Evolutionary conservation across 2,113 vertebrate species (phyloP).

Genomic region (Prunella himalayana): DNA sequence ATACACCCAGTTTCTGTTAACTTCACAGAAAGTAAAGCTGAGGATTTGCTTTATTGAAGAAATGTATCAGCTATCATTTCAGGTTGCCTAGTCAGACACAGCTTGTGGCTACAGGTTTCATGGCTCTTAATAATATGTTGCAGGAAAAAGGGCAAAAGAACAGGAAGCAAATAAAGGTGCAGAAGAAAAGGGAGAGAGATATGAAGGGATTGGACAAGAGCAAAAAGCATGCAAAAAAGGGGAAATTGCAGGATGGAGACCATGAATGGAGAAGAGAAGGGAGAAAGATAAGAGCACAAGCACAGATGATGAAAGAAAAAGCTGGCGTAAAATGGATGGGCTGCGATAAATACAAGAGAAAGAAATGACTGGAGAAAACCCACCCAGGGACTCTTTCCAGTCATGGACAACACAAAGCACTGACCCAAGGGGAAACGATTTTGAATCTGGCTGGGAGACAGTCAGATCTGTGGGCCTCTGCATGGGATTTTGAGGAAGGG

Average conservation of each 20-base stretch:
- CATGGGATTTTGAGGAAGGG: conserved; percentile 13
- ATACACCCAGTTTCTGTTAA: neutral
- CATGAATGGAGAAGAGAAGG: neutral
- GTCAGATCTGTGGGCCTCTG: neutral
- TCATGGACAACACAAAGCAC: conserved; percentile 21
- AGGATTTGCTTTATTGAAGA: neutral
- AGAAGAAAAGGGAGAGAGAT: neutral
- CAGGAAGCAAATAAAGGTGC: neutral
- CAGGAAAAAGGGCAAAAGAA: neutral
- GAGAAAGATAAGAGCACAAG: neutral
- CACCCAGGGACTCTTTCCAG: neutral
- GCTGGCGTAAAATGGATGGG: neutral
- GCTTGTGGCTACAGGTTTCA: neutral
- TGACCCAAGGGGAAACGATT: neutral
- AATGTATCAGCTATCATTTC: neutral
- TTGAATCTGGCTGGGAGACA: neutral
- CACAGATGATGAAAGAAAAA: neutral
- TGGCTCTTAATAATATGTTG: neutral
- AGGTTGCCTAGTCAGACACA: neutral
- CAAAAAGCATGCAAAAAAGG: neutral
- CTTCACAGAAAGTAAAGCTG: neutral
- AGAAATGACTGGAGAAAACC: conserved; percentile 11
- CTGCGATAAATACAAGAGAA: neutral
- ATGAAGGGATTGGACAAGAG: neutral
- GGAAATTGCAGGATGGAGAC: neutral